Percentiles rank a stretch among this genome's conserved stretches.
phyloP scores from a whole-genome alignment of 2,113 vertebrate genomes.

The Anhinga rufa region DNA sequence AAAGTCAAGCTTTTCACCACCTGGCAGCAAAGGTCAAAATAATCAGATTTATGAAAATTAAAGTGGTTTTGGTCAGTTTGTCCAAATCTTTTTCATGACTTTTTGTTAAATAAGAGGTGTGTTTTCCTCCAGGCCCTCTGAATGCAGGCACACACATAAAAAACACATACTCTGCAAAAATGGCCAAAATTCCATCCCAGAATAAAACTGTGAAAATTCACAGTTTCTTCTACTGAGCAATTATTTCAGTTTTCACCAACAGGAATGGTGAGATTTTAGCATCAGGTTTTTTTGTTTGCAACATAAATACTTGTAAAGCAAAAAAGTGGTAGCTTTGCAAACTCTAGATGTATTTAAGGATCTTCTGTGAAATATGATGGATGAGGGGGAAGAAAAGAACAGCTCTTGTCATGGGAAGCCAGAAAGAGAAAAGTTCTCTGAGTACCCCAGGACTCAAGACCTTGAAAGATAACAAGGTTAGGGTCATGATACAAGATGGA shows the following conservation, averaged over 20 bases:
- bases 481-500: neutral
- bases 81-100: neutral
- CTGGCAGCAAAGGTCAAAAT: neutral
- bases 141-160: neutral
- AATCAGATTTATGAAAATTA: neutral
- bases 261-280: slow-evolving; percentile 65
- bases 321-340: slow-evolving; percentile 56
- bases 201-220: slow-evolving; percentile 68
- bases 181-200: slow-evolving; percentile 61
- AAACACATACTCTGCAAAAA: slow-evolving; percentile 46
- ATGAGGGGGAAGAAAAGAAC: slow-evolving; percentile 57
- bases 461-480: neutral
- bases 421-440: slow-evolving; percentile 28
- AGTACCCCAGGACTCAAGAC: slow-evolving; percentile 2
- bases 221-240: slow-evolving; percentile 64
- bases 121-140: slow-evolving; percentile 23
- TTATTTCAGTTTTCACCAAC: slow-evolving; percentile 61
- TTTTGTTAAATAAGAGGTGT: slow-evolving; percentile 12
- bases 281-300: slow-evolving; percentile 65
- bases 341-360: slow-evolving; percentile 52
- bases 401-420: slow-evolving; percentile 11
- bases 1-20: neutral
- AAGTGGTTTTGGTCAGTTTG: neutral
- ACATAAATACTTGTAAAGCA: slow-evolving; percentile 48
- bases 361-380: slow-evolving; percentile 56